Conservation (phyloP, 2,113 vertebrate species). For the Neodon shergylaensis region DNA sequence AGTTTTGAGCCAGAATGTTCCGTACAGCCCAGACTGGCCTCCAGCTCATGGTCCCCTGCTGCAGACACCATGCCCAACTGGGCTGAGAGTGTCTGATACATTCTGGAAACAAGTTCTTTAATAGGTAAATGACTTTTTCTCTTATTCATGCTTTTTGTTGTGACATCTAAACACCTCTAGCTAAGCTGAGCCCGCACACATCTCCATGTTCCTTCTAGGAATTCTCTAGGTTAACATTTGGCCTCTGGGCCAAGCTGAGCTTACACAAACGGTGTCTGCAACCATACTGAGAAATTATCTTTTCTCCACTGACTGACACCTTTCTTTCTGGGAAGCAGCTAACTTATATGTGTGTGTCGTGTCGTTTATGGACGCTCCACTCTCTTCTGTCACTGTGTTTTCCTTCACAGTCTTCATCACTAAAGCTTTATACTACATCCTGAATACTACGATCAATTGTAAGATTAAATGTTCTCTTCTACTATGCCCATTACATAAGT, state of each 20-base stretch:
- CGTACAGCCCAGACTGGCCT: neutral
- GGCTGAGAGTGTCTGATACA: neutral
- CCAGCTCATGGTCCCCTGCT: neutral
- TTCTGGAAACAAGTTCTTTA: neutral
- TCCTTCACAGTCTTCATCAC: neutral
- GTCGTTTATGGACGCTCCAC: neutral
- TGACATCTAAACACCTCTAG: neutral
- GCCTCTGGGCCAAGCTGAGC: too few relatives aligned
- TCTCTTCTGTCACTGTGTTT: neutral
- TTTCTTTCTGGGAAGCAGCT: neutral
- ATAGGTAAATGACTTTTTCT: neutral
- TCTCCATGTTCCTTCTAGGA: neutral
- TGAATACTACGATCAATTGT: neutral
- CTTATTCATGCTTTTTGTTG: neutral
- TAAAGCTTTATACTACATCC: neutral
- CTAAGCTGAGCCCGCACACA: neutral
- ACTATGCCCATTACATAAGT: neutral
- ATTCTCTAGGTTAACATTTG: neutral
- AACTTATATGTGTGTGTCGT: too few relatives aligned
- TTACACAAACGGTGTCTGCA: neutral
- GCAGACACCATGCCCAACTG: neutral
- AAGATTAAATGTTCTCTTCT: slow-evolving; percentile 1
- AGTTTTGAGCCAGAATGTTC: neutral
- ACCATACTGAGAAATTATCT: neutral
- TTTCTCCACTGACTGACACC: neutral